Evolutionary conservation across 2,113 vertebrate genomes (phyloP), one percentile per base, ranked within the genome.

Genomic region (Raja brachyura): DNA sequence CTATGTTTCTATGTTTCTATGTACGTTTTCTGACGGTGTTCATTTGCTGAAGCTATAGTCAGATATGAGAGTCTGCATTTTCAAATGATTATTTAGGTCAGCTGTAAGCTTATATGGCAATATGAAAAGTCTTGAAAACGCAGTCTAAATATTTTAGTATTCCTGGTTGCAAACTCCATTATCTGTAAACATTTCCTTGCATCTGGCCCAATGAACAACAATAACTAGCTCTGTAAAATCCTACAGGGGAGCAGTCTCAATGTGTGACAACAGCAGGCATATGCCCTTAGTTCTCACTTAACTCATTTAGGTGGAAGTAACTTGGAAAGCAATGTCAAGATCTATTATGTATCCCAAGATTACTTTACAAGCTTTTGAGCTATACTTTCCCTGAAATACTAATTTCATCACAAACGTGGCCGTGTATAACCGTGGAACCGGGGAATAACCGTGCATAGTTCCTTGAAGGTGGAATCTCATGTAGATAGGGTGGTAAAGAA

Each of bases 241-340:
- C 39, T 10, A 92, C 5, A 1, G 70, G 39, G 90, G 33, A 92
- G 73, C 70, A 92, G 20, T 63, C 20, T 92, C 33, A 92, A 73
- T 33, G 22, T 73, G 39, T 48, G 68, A 92, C 33, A 92, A 48
- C 88, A 92, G 66, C 90, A 73, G 22, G 20, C 66, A 74, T 22
- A n/a, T 63, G 83, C 48, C 90, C 39, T 28, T 74, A 28, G 90
- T 39, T 92, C 39, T 54, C 68, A 74, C 68, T 92, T 92, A 92
- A 92, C 33, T 54, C 90, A 92, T 5, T 92, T 92, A 25, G 90
- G 16, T 74, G 66, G 90, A 92, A 92, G 18, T 28, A 92, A 92
- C 33, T 22, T 48, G 18, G 22, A 3, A 73, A 54, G 9, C 68
- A 92, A 74, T 73, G 90, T 39, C 90, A 92, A 0, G 33, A 28